Conservation (phyloP, 2,888 invertebrate genomes). For the Meiosimyza platycephala region DNA sequence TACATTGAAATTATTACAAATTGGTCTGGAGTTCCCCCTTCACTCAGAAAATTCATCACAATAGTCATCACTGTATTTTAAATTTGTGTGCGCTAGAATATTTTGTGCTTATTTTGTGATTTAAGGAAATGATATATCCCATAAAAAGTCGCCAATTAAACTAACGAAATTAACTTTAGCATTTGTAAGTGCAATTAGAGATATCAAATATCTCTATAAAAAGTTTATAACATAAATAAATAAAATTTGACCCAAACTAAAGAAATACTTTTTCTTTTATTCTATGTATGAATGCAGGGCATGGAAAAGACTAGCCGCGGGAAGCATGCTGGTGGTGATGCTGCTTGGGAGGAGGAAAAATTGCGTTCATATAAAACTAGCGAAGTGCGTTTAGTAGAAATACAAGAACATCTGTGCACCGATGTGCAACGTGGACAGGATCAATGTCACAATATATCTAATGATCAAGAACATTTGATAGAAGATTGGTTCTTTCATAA, state of each 20-base stretch:
- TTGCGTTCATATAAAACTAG: slow-evolving; percentile 84
- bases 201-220: no score
- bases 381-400: slow-evolving; percentile 90
- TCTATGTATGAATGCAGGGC: slow-evolving; percentile 68
- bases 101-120: no score
- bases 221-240: not conserved
- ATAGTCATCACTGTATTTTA: no score
- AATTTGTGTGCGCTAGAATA: no score
- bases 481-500: slow-evolving; percentile 91
- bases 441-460: slow-evolving; percentile 87
- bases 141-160: no score
- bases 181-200: no score
- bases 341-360: slow-evolving; percentile 93
- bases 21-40: no score
- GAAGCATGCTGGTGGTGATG: slow-evolving; percentile 92
- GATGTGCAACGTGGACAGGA: slow-evolving; percentile 78
- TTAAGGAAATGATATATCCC: no score
- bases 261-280: slow-evolving; percentile 11
- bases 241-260: slow-evolving; percentile 21
- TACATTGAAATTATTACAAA: no score
- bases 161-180: no score
- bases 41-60: no score
- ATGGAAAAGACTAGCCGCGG: slow-evolving; percentile 84
- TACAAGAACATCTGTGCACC: slow-evolving; percentile 87
- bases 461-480: slow-evolving; percentile 82